These are phyloP conservation scores for Eudemis profundana DNA, from an alignment of 2,888 invertebrate genomes.

Conservation along the genomic window DNA sequence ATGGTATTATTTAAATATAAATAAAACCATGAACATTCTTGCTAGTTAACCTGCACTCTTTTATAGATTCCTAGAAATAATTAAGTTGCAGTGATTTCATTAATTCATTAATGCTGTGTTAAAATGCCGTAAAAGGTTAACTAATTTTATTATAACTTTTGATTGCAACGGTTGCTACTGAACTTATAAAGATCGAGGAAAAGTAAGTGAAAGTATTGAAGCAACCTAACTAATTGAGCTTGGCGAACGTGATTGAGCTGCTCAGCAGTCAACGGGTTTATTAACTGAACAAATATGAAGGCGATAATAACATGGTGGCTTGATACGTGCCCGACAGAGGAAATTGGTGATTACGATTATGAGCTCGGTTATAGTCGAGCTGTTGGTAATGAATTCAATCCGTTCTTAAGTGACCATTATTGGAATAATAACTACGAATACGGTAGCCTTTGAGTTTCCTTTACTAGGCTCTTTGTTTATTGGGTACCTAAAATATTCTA, in stretches of 20 bases:
- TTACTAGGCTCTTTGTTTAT: background rate
- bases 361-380: conserved; percentile 17
- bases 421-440: conserved; percentile 17
- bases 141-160: background rate
- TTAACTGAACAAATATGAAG: conserved; percentile 30
- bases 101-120: too few relatives aligned
- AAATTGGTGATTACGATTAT: conserved; percentile 39
- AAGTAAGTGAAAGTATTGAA: background rate
- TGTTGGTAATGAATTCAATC: conserved; percentile 34
- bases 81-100: too few relatives aligned
- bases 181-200: background rate
- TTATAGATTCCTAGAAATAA: too few relatives aligned
- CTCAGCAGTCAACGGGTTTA: conserved; percentile 4
- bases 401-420: conserved; percentile 28
- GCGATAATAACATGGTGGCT: conserved; percentile 23
- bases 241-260: conserved; percentile 2
- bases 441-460: too few relatives aligned
- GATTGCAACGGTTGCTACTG: background rate
- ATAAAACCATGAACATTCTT: too few relatives aligned
- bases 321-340: conserved; percentile 36
- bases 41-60: too few relatives aligned
- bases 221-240: conserved; percentile 7
- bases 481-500: too few relatives aligned
- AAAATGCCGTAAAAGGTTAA: background rate
- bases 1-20: too few relatives aligned